These are phyloP conservation scores for Daktulosphaira vitifoliae DNA, from an alignment of 1,140 invertebrate species.

Conservation along the genomic window DNA sequence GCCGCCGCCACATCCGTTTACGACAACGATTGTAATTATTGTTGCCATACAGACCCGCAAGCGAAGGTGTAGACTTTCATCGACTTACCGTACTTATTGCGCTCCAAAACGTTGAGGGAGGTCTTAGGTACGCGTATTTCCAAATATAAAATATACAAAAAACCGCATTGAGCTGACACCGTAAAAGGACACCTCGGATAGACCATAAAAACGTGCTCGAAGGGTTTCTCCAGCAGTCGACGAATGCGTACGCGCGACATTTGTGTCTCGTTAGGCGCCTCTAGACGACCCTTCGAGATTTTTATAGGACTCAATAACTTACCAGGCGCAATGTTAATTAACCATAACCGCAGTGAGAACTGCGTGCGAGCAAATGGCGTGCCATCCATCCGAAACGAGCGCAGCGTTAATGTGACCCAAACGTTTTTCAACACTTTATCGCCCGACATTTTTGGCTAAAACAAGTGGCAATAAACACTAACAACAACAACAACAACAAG, in stretches of 20 bases:
- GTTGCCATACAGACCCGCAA: too few relatives aligned
- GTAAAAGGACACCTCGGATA: slow-evolving; percentile 12
- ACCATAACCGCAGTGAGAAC: slow-evolving; percentile 17
- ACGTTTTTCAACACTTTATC: too few relatives aligned
- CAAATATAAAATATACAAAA: background rate
- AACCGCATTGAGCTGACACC: background rate
- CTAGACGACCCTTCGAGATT: background rate
- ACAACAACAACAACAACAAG: too few relatives aligned
- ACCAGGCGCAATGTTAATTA: slow-evolving; percentile 1
- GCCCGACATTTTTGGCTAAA: too few relatives aligned
- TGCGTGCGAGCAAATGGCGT: background rate
- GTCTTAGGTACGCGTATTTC: background rate
- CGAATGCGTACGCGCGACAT: background rate
- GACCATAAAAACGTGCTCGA: slow-evolving; percentile 16
- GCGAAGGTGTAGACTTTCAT: slow-evolving; percentile 6
- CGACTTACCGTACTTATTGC: too few relatives aligned
- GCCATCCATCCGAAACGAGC: too few relatives aligned
- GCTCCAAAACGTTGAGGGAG: background rate
- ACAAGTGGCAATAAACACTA: too few relatives aligned
- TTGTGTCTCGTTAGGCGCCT: slow-evolving; percentile 29
- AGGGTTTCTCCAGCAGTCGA: slow-evolving; percentile 4
- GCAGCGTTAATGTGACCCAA: too few relatives aligned
- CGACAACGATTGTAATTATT: slow-evolving; percentile 1
- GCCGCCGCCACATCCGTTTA: background rate
- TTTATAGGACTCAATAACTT: slow-evolving; percentile 25